Percentiles rank a stretch among this genome's conserved stretches.
Evolutionary conservation across 2,113 vertebrate species (phyloP).

Genomic region (Protomyctophum bolini): DNA sequence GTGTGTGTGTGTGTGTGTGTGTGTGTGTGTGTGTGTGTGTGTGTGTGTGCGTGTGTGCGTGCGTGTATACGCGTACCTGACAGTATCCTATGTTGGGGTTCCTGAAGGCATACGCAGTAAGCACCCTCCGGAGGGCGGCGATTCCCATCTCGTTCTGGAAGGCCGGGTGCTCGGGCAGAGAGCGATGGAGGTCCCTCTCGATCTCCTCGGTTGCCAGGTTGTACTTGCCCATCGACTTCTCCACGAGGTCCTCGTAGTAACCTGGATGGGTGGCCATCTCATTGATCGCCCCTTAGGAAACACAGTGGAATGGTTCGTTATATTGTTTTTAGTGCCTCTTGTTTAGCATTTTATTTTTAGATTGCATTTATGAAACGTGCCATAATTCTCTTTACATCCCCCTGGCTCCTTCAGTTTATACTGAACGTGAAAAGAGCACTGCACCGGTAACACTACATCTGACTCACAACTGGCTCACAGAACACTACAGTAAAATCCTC

Average conservation of each 20-base stretch:
- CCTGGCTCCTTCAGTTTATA: too few species aligned
- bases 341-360: too few species aligned
- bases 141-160: constrained; percentile 99
- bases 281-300: constrained; percentile 88
- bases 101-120: constrained; percentile 96
- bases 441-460: too few species aligned
- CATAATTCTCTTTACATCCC: too few species aligned
- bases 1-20: too few species aligned
- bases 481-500: too few species aligned
- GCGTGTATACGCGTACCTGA: constrained; percentile 80
- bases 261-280: constrained; percentile 97
- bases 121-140: constrained; percentile 91
- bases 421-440: too few species aligned
- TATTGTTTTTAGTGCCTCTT: too few species aligned
- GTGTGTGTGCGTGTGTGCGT: neutral
- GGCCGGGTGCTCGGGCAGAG: constrained; percentile 95
- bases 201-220: constrained; percentile 98
- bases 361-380: too few species aligned
- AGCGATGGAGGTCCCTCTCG: constrained; percentile 95
- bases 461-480: too few species aligned
- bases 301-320: too few species aligned
- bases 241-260: constrained; percentile 96
- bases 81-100: constrained; percentile 99
- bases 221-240: constrained; percentile 97
- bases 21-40: too few species aligned